Percentiles rank a stretch among this genome's conserved stretches.
These are phyloP conservation scores for Poecilia latipinna DNA, from an alignment of 2,113 vertebrate species.

Conservation along the genomic window DNA sequence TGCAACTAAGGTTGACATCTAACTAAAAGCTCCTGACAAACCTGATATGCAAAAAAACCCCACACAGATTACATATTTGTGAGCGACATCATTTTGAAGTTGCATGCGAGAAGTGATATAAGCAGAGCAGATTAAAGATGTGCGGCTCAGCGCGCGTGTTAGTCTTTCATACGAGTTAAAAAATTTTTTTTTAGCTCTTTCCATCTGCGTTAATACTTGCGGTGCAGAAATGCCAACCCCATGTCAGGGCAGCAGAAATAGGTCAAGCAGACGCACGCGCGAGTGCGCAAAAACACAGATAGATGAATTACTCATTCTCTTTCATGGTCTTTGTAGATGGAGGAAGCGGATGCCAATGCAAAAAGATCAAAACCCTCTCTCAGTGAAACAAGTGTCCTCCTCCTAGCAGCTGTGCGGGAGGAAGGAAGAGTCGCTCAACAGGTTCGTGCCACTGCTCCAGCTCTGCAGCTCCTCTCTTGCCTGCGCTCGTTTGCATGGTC, in stretches of 20 bases:
- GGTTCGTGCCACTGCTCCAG: constrained; percentile 72
- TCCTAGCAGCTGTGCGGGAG: constrained; percentile 71
- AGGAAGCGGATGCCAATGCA: constrained; percentile 86
- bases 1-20: not conserved
- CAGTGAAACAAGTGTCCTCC: constrained; percentile 84
- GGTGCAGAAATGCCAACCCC: constrained; percentile 61
- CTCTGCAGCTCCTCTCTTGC: constrained; percentile 23
- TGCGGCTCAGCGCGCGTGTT: constrained; percentile 1
- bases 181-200: constrained; percentile 9
- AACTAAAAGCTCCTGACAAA: not conserved
- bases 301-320: constrained; percentile 79
- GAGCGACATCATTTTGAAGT: not conserved
- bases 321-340: constrained; percentile 86
- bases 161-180: constrained; percentile 11
- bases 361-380: constrained; percentile 84
- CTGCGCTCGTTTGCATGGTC: constrained; percentile 52
- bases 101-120: not conserved
- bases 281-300: constrained; percentile 33
- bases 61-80: not conserved
- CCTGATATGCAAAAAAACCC: not conserved
- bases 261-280: constrained; percentile 53
- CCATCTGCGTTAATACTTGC: constrained; percentile 24
- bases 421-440: constrained; percentile 85
- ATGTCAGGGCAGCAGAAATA: constrained; percentile 70
- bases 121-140: not conserved